Evolutionary conservation across 2,113 vertebrate species (phyloP).

Genomic region (Megaleporinus macrocephalus): DNA sequence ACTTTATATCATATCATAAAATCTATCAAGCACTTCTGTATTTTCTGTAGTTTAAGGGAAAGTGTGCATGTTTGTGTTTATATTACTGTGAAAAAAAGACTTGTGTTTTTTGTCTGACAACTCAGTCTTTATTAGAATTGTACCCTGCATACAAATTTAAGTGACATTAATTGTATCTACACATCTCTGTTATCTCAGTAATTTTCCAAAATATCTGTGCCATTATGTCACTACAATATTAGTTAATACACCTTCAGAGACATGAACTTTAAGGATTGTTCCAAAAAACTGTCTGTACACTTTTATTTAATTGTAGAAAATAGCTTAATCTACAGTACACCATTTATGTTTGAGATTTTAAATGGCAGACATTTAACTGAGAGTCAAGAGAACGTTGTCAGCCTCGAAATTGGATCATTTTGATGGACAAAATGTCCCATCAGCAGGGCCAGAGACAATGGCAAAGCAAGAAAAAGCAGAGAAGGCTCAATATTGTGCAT

Average conservation of each 20-base stretch:
- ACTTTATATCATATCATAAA: too few relatives aligned
- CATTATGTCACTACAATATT: constrained; percentile 49
- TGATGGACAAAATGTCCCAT: constrained; percentile 2
- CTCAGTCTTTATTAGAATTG: constrained; percentile 60
- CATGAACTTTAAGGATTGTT: constrained; percentile 41
- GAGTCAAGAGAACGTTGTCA: constrained; percentile 22
- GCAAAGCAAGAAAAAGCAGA: constrained; percentile 14
- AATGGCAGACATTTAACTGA: constrained; percentile 20
- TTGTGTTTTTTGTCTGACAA: constrained; percentile 49
- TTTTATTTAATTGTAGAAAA: constrained; percentile 33
- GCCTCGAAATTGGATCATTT: constrained; percentile 36
- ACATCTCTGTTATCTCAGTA: constrained; percentile 41
- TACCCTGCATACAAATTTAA: constrained; percentile 56
- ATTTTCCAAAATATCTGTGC: constrained; percentile 36
- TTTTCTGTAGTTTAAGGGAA: not conserved
- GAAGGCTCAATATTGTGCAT: not conserved
- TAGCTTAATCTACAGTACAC: constrained; percentile 7
- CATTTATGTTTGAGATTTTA: constrained; percentile 12
- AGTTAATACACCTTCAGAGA: constrained; percentile 45
- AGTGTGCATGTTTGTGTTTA: not conserved
- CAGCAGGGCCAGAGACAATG: constrained; percentile 22
- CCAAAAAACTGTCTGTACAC: constrained; percentile 48
- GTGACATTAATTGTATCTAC: constrained; percentile 49
- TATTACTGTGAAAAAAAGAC: not conserved
- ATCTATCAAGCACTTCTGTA: too few relatives aligned